Evolutionary conservation across 2,113 vertebrate genomes (phyloP).

Genomic region (Hiodon tergisus): DNA sequence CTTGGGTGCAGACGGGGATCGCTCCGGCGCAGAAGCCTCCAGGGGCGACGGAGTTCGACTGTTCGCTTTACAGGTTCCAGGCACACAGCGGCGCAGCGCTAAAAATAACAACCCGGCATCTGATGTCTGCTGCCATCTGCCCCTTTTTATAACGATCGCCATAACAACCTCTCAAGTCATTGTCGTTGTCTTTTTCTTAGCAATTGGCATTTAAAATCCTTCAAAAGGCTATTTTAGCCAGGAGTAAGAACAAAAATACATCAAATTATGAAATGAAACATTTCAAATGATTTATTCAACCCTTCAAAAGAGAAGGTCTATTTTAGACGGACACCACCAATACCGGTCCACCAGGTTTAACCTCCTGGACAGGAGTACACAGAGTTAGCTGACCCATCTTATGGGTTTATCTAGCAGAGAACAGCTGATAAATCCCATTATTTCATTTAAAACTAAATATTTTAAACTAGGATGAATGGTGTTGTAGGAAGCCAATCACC

Average conservation of each 20-base stretch:
- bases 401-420: no score
- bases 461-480: background rate
- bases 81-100: conserved; percentile 42
- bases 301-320: background rate
- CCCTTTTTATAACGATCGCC: conserved; percentile 51
- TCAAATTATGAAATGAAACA: background rate
- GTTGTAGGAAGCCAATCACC: background rate
- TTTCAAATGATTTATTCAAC: background rate
- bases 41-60: conserved; percentile 33
- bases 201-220: conserved; percentile 28
- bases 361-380: background rate
- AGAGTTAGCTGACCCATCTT: no score
- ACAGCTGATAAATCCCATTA: no score
- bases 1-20: no score
- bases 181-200: conserved; percentile 35
- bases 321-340: background rate
- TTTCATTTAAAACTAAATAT: no score
- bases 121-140: conserved; percentile 51
- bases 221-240: conserved; percentile 27
- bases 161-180: conserved; percentile 53
- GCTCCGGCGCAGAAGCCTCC: no score
- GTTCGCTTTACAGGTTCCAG: conserved; percentile 50
- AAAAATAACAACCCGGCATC: conserved; percentile 53
- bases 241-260: conserved; percentile 5
- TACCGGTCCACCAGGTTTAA: background rate